Conservation (phyloP, 2,797 vertebrate species). For the Monodelphis domestica region DNA sequence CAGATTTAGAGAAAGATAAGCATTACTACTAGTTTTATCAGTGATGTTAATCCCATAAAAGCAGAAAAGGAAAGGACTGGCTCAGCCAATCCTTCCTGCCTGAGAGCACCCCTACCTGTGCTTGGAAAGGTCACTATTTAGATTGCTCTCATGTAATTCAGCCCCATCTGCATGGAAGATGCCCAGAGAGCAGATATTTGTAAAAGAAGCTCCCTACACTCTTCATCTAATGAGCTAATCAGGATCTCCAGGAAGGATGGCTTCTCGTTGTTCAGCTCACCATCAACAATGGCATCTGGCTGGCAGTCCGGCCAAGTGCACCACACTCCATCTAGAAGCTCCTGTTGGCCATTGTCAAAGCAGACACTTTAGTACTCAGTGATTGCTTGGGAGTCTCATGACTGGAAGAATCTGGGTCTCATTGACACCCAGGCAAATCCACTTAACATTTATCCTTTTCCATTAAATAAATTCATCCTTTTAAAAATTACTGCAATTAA, state of each 20-base stretch:
- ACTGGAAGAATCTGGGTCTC: not conserved
- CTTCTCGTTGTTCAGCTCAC: conserved; percentile 56
- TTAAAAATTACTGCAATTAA: not conserved
- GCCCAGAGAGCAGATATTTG: conserved; percentile 50
- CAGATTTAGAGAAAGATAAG: not conserved
- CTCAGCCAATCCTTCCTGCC: not conserved
- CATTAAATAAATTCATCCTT: not conserved
- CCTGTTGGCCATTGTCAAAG: not conserved
- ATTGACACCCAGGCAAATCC: not conserved
- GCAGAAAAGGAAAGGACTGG: not conserved
- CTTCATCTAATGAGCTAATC: conserved; percentile 61
- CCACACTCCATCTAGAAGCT: conserved; percentile 47
- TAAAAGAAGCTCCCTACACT: conserved; percentile 46
- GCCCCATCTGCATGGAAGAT: not conserved
- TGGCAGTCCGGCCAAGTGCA: conserved; percentile 52
- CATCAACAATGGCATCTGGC: conserved; percentile 55
- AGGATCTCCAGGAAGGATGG: conserved; percentile 61
- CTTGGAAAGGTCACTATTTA: not conserved
- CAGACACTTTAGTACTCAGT: conserved; percentile 8
- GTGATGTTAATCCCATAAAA: not conserved
- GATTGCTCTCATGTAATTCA: not conserved
- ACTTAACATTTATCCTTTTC: not conserved
- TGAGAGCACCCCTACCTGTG: not conserved
- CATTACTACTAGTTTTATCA: not conserved
- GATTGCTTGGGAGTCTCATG: not conserved